Conservation (phyloP, 2,888 invertebrate species). For the Quadroppia sp. region DNA sequence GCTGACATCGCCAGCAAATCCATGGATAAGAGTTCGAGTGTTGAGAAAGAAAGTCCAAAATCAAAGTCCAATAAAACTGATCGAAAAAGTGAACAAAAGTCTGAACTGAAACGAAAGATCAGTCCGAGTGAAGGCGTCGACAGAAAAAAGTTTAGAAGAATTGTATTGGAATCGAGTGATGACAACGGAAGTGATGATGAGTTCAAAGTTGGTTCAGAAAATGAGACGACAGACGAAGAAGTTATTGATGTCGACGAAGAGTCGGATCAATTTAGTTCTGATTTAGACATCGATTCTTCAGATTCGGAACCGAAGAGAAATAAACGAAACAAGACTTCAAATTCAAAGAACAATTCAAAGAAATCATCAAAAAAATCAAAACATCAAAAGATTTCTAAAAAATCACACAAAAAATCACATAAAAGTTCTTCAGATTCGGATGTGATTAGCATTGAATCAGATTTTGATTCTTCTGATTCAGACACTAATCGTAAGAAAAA, state of each 20-base stretch:
- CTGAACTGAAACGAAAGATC: constrained; percentile 16
- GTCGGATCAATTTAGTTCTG: background rate
- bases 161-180: constrained; percentile 5
- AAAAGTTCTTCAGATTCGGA: background rate
- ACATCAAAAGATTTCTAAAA: constrained; percentile 2
- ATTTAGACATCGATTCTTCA: background rate
- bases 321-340: background rate
- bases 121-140: background rate
- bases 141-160: constrained; percentile 31
- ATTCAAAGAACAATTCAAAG: background rate
- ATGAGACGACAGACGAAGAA: constrained; percentile 8
- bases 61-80: constrained; percentile 9
- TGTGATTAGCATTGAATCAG: background rate
- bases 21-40: background rate
- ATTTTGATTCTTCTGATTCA: constrained; percentile 8
- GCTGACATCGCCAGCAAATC: background rate
- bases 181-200: constrained; percentile 26
- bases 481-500: constrained; percentile 2
- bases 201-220: constrained; percentile 4
- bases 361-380: background rate
- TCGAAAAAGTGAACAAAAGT: constrained; percentile 20
- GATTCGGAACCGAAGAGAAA: background rate
- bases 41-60: constrained; percentile 5
- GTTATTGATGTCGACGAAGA: background rate
- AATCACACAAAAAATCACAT: constrained; percentile 25